A percentile compares a stretch with the other conserved stretches of the same genome.
Conservation (phyloP, 2,888 invertebrate species). For the Ypsolopha sequella region DNA sequence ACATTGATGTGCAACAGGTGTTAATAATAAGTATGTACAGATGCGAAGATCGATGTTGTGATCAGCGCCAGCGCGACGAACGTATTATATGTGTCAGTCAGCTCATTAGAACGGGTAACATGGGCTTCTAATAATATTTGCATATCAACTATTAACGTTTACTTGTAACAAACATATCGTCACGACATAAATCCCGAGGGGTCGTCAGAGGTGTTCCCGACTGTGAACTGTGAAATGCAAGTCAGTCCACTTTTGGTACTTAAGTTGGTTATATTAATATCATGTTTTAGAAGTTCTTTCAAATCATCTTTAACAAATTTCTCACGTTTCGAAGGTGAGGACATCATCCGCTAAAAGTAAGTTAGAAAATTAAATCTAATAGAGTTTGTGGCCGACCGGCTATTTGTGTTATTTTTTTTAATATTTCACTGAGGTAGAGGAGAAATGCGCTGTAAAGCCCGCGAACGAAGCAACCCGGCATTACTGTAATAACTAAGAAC, state of each 20-base stretch:
- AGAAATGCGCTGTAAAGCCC: constrained; percentile 61
- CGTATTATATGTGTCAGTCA: neutral
- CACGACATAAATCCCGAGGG: no score
- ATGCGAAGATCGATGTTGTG: neutral
- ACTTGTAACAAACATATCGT: no score
- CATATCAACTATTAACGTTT: no score
- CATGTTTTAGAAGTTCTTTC: no score
- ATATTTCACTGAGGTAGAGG: constrained; percentile 37
- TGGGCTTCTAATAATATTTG: no score
- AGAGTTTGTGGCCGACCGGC: constrained; percentile 63
- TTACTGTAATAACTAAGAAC: constrained; percentile 61
- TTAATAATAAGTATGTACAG: constrained; percentile 8
- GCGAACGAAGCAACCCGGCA: constrained; percentile 59
- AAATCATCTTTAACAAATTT: constrained; percentile 38
- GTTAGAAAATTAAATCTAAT: constrained; percentile 65
- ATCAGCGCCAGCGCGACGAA: neutral
- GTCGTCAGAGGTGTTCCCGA: no score
- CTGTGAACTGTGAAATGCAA: no score
- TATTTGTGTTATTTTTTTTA: constrained; percentile 60
- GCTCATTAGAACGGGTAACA: neutral
- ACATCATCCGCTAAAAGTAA: constrained; percentile 63
- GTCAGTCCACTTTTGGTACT: no score
- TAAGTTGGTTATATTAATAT: no score
- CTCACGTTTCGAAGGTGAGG: constrained; percentile 61
- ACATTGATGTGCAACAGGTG: constrained; percentile 13